phyloP scores from a whole-genome alignment of 2,113 vertebrate species.

The Acanthisitta chloris region DNA sequence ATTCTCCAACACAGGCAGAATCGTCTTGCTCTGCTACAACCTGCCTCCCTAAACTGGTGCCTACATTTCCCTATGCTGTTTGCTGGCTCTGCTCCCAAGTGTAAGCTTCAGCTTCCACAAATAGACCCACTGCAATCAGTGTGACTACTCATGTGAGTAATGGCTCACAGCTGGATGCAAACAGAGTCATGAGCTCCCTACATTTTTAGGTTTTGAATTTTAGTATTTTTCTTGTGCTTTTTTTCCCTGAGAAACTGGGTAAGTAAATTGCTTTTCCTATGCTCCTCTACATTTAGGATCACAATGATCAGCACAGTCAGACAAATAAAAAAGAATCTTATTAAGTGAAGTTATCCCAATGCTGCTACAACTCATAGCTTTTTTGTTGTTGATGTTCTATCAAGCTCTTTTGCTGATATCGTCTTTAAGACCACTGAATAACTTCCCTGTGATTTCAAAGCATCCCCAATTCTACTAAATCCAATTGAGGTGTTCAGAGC shows the following conservation, averaged over 20 bases:
- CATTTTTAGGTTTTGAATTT: not conserved
- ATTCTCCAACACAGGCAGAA: not conserved
- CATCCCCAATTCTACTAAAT: not conserved
- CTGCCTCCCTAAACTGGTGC: not conserved
- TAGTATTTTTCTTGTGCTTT: not conserved
- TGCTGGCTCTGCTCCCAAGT: not conserved
- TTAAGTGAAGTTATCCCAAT: not conserved
- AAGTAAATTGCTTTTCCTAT: slow-evolving; percentile 17
- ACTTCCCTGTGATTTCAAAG: not conserved
- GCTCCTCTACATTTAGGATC: not conserved
- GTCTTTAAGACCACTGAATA: not conserved
- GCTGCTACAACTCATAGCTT: not conserved
- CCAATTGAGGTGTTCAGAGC: not conserved
- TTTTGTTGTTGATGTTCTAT: not conserved
- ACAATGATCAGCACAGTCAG: not conserved
- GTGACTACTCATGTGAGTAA: slow-evolving; percentile 47
- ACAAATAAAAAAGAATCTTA: not conserved
- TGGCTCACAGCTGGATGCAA: slow-evolving; percentile 38
- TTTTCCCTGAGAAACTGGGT: not conserved
- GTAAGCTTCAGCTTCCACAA: slow-evolving; percentile 4
- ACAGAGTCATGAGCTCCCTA: not conserved
- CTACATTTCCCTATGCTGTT: not conserved
- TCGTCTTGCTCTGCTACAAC: not conserved
- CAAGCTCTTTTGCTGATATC: not conserved
- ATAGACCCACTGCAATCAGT: slow-evolving; percentile 29